Percentiles rank a stretch among this genome's conserved stretches.
phyloP scores from a whole-genome alignment of 2,113 vertebrate genomes.

The Excalfactoria chinensis region DNA sequence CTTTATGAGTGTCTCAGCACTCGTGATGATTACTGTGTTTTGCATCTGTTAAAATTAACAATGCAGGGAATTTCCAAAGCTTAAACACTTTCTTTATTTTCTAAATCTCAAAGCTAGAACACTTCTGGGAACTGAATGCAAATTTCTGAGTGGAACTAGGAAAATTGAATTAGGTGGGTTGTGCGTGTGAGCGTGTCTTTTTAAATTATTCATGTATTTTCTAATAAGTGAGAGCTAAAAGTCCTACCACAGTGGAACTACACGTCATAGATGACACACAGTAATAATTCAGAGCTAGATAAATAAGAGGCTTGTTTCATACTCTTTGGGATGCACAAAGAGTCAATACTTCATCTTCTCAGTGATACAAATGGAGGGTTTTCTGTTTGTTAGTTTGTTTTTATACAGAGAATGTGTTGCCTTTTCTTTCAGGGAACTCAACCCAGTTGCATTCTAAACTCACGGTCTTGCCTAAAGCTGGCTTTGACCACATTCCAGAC shows the following conservation, averaged over 20 bases:
- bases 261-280: neutral
- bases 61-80: conserved; percentile 61
- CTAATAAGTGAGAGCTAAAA: neutral
- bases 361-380: neutral
- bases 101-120: conserved; percentile 58
- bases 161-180: conserved; percentile 32
- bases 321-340: neutral
- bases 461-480: neutral
- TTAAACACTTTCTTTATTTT: conserved; percentile 56
- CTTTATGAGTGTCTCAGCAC: conserved; percentile 48
- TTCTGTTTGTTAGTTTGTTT: neutral
- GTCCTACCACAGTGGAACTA: neutral
- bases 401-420: neutral
- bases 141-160: conserved; percentile 51
- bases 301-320: neutral
- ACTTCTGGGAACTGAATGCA: conserved; percentile 70
- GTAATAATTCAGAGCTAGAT: neutral
- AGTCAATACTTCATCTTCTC: neutral
- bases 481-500: neutral
- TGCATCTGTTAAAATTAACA: conserved; percentile 53
- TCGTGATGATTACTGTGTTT: conserved; percentile 59
- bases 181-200: neutral
- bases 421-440: neutral
- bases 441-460: neutral
- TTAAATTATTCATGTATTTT: neutral